These are phyloP conservation scores for Cyphomyrmex costatus DNA, from an alignment of 1,140 invertebrate species.

Conservation along the genomic window DNA sequence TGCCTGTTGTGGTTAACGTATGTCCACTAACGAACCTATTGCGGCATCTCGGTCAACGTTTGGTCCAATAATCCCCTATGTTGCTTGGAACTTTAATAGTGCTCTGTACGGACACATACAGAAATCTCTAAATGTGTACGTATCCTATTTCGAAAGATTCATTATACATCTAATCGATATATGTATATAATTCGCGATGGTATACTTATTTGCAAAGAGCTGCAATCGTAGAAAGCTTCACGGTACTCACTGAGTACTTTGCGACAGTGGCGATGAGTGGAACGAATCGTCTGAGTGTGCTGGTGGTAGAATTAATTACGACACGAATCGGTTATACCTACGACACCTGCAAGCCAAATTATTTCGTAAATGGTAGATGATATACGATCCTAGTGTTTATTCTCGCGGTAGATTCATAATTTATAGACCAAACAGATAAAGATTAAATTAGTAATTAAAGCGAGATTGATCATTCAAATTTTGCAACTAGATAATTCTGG, in stretches of 20 bases:
- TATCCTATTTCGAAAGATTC: constrained; percentile 43
- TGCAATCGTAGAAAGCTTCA: background rate
- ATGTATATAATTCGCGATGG: constrained; percentile 12
- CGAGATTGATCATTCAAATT: constrained; percentile 26
- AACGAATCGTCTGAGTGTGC: constrained; percentile 12
- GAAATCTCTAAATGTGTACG: constrained; percentile 64
- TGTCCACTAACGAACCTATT: constrained; percentile 85
- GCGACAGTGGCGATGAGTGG: constrained; percentile 26
- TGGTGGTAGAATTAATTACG: constrained; percentile 38
- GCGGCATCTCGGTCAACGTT: constrained; percentile 81
- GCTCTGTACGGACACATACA: constrained; percentile 46
- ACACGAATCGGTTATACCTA: constrained; percentile 41
- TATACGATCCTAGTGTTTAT: constrained; percentile 15
- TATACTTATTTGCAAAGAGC: constrained; percentile 9
- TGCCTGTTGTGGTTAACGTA: constrained; percentile 81
- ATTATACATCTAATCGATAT: background rate
- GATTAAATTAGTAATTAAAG: constrained; percentile 26
- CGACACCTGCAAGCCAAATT: constrained; percentile 48
- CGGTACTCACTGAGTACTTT: background rate
- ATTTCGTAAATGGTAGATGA: constrained; percentile 20
- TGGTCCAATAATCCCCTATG: constrained; percentile 81
- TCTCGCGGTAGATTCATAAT: constrained; percentile 15
- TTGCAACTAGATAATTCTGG: background rate
- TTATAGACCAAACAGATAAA: constrained; percentile 16
- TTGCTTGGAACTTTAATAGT: constrained; percentile 81